Base-by-base conservation (phyloP, 1,140 invertebrate genomes). In the Drosophila rufa region DNA sequence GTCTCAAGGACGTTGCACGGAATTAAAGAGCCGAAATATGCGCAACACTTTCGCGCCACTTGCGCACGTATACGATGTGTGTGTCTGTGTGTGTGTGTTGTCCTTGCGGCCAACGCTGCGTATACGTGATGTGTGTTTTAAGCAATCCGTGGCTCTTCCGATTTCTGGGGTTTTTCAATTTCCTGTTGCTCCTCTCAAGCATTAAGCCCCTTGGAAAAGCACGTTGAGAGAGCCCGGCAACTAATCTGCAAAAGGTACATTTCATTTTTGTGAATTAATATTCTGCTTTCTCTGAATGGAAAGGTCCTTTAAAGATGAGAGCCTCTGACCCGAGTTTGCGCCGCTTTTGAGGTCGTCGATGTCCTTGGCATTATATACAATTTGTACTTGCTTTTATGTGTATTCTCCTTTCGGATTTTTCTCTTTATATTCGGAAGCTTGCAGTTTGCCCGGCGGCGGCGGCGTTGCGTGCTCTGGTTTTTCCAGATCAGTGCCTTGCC, bases 121-220 rank as follows among this genome's bases (percentile, higher is more conserved):
- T 87, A 87, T 89, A 87, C 84, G 84, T 87, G 84, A 89, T 89
- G 61, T 84, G 83, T 83, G 77, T 89, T 80, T 68, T 56, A 83
- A 80, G 62, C 80, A 79, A 83, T 75, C 36, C 53, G 25, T 50
- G 46, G 42, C 47, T 42, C 51, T 67, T 68, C 69, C 70, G 67
- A 68, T 68, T 76, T 70, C 75, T 82, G 74, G 79, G 80, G 81
- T 82, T 78, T 89, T 87, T 87, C 84, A 87, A 87, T 87, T 87
- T 87, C 83, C 84, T 87, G 77, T 82, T 86, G 79, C 69, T 65
- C 47, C 25, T 48, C 17, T 46, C 57, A 45, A 40, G 60, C 73
- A 75, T 62, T 71, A 68, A 80, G 67, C 74, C 67, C 56, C 58
- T 48, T 57, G 47, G 42, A 80, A 68, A 69, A 65, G 60, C 77